Percentiles rank a stretch among this genome's conserved stretches.
Evolutionary conservation across 2,797 vertebrate genomes (phyloP).

Genomic region (Scolopax bukidnonensis): DNA sequence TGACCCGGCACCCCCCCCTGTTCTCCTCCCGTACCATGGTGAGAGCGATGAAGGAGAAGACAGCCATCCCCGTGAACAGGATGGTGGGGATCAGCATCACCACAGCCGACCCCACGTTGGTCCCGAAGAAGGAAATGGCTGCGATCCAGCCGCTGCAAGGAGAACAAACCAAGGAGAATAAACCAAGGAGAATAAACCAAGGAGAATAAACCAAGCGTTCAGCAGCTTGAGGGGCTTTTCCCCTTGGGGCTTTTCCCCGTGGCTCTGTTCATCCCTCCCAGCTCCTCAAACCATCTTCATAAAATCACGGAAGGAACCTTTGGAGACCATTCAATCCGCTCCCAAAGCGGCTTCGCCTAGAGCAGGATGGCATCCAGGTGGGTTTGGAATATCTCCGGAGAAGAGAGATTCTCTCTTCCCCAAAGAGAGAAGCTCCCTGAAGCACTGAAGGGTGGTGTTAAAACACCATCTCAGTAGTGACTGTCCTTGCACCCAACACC

Average conservation of each 20-base stretch:
- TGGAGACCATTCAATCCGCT: not conserved
- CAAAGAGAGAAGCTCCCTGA: not conserved
- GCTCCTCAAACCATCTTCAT: not conserved
- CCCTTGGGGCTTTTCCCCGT: not conserved
- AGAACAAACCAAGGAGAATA: not conserved
- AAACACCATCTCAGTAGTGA: not conserved
- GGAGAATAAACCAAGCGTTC: accelerated
- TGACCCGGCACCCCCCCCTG: accelerated
- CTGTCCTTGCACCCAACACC: not conserved
- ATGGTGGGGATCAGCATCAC: conserved; percentile 95
- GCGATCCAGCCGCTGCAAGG: conserved; percentile 91
- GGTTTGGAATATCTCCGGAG: not conserved
- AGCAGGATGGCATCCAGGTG: not conserved
- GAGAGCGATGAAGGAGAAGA: conserved; percentile 91
- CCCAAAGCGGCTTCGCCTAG: not conserved
- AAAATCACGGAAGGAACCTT: not conserved
- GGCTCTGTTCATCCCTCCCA: not conserved
- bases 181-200: too few relatives aligned
- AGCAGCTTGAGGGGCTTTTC: not conserved
- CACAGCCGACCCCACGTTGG: conserved; percentile 89
- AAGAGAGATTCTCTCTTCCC: not conserved
- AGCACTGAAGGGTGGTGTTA: accelerated
- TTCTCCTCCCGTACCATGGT: conserved; percentile 83
- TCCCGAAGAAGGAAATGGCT: conserved; percentile 92
- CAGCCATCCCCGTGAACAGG: conserved; percentile 92